A percentile compares a stretch with the other conserved stretches of the same genome.
phyloP scores from a whole-genome alignment of 2,888 invertebrate genomes.

The Leptopterna dolabrata region DNA sequence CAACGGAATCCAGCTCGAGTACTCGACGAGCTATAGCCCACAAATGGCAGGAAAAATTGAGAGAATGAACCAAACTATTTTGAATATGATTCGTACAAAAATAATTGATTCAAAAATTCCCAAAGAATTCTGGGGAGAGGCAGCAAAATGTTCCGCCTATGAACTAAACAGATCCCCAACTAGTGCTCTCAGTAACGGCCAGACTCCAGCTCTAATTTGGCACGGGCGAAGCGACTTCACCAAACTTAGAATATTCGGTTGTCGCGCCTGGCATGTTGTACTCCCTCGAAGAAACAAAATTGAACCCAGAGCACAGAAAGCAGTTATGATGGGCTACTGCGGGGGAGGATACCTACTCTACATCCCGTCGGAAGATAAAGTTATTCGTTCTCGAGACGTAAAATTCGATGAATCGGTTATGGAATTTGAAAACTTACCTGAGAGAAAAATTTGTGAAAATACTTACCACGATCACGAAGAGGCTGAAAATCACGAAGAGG shows the following conservation, averaged over 20 bases:
- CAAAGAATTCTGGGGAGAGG: conserved; percentile 62
- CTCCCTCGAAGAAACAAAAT: conserved; percentile 52
- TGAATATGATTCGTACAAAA: conserved; percentile 60
- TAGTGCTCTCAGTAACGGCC: conserved; percentile 14
- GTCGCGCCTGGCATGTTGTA: conserved; percentile 48
- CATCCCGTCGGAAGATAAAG: conserved; percentile 33
- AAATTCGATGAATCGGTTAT: conserved; percentile 20
- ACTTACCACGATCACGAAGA: background rate
- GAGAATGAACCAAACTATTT: conserved; percentile 62
- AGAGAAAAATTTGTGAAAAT: background rate
- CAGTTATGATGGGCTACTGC: conserved; percentile 55
- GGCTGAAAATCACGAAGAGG: background rate
- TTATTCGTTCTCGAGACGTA: conserved; percentile 52
- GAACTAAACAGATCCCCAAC: conserved; percentile 61
- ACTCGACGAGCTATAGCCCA: conserved; percentile 63
- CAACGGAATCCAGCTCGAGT: conserved; percentile 61
- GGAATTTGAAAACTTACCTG: background rate
- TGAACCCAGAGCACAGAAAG: conserved; percentile 44
- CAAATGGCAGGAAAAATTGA: conserved; percentile 63
- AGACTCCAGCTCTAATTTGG: conserved; percentile 57
- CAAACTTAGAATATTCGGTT: conserved; percentile 60
- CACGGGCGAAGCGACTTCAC: conserved; percentile 52
- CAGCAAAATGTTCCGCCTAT: conserved; percentile 61
- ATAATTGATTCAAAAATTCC: conserved; percentile 29
- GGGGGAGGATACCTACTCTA: conserved; percentile 50